Evolutionary conservation across 2,113 vertebrate species (phyloP).

Genomic region (Alaudala cheleensis): DNA sequence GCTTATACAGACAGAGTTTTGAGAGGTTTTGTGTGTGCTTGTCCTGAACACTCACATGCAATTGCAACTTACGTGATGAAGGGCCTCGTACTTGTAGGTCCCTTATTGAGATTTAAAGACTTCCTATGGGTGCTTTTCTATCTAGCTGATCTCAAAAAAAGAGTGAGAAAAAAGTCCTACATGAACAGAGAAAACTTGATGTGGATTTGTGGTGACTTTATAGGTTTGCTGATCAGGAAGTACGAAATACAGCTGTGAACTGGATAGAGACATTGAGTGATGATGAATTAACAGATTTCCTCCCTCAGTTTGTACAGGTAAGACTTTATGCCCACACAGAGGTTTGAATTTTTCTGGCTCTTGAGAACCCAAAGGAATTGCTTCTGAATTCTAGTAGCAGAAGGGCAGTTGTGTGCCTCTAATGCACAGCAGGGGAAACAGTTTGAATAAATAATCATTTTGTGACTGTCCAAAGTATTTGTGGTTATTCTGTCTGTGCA

Average conservation of each 20-base stretch:
- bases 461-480: not conserved
- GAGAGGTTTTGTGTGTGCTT: not conserved
- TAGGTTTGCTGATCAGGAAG: slow-evolving; percentile 95
- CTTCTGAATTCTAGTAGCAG: not conserved
- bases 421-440: not conserved
- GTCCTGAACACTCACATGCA: fast-evolving
- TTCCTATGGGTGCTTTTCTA: not conserved
- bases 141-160: not conserved
- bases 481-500: not conserved
- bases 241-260: slow-evolving; percentile 84
- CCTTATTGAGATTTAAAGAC: not conserved
- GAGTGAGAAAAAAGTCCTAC: not conserved
- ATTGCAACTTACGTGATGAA: not conserved
- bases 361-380: not conserved
- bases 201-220: slow-evolving; percentile 9
- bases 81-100: not conserved
- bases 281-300: slow-evolving; percentile 91
- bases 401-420: not conserved
- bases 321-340: not conserved
- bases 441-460: not conserved
- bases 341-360: not conserved
- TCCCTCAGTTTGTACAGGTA: slow-evolving; percentile 97
- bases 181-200: not conserved
- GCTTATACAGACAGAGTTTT: not conserved
- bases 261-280: slow-evolving; percentile 93